Percentiles rank a stretch among this genome's conserved stretches.
Conservation (phyloP, 2,797 vertebrate genomes). For the Cyprinodon diabolis region DNA sequence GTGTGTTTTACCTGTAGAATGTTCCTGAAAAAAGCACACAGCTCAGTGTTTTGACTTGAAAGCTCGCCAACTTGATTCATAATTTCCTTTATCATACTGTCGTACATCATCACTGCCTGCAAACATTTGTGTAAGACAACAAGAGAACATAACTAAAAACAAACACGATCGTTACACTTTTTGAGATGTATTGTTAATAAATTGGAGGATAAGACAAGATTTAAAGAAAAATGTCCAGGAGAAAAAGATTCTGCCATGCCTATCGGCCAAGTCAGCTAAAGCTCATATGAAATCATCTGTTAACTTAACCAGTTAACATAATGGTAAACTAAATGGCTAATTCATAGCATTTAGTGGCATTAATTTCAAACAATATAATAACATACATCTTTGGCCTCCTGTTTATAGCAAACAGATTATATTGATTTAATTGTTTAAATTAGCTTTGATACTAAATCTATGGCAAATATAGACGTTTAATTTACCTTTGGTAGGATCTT, state of each 20-base stretch:
- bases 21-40: constrained; percentile 83
- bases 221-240: too few relatives aligned
- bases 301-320: background rate
- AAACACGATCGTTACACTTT: background rate
- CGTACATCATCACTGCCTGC: constrained; percentile 87
- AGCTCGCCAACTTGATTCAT: constrained; percentile 83
- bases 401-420: background rate
- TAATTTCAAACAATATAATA: background rate
- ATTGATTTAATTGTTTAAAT: background rate
- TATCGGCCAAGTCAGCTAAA: too few relatives aligned
- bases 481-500: constrained; percentile 92
- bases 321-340: too few relatives aligned
- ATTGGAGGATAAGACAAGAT: background rate
- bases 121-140: constrained; percentile 22
- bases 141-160: background rate
- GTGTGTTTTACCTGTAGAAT: constrained; percentile 79
- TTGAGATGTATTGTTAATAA: background rate
- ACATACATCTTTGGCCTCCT: background rate
- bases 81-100: constrained; percentile 86
- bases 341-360: background rate
- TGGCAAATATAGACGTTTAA: background rate
- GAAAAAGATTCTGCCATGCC: too few relatives aligned
- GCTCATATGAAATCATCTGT: background rate
- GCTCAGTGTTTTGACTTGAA: constrained; percentile 87
- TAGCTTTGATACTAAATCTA: background rate